phyloP scores from a whole-genome alignment of 1,140 invertebrate species.

The Nephila pilipes region DNA sequence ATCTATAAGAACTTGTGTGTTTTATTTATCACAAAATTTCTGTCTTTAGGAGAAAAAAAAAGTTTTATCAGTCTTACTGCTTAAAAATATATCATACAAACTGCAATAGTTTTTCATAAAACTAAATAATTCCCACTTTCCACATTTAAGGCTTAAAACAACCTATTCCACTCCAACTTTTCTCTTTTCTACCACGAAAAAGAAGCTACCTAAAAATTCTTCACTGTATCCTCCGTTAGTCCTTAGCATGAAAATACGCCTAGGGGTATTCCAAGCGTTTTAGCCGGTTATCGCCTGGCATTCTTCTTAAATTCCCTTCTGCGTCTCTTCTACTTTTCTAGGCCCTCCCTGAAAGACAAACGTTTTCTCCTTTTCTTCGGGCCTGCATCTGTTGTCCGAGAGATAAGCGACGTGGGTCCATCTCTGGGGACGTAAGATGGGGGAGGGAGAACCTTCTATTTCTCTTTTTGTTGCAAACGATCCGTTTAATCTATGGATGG shows the following conservation, averaged over 20 bases:
- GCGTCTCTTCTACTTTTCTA: not conserved
- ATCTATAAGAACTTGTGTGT: no score
- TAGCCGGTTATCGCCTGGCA: not conserved
- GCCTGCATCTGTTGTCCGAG: constrained; percentile 15
- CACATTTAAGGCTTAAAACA: no score
- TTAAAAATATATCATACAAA: no score
- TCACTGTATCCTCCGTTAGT: not conserved
- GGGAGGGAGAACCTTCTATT: not conserved
- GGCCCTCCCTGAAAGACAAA: not conserved
- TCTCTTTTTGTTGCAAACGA: not conserved
- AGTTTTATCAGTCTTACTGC: no score
- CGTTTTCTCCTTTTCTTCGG: not conserved
- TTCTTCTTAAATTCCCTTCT: not conserved
- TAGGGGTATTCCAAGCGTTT: not conserved
- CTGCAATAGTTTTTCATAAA: no score
- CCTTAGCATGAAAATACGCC: not conserved
- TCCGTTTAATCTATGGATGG: not conserved
- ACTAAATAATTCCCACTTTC: no score
- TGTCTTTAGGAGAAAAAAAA: no score
- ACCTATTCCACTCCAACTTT: not conserved
- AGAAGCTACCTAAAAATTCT: not conserved
- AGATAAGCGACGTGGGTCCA: constrained; percentile 12
- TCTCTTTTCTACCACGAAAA: not conserved
- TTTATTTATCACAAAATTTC: no score
- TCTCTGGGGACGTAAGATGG: not conserved